Base-by-base conservation (phyloP, 2,113 vertebrate genomes). In the Phyllostomus hastatus region DNA sequence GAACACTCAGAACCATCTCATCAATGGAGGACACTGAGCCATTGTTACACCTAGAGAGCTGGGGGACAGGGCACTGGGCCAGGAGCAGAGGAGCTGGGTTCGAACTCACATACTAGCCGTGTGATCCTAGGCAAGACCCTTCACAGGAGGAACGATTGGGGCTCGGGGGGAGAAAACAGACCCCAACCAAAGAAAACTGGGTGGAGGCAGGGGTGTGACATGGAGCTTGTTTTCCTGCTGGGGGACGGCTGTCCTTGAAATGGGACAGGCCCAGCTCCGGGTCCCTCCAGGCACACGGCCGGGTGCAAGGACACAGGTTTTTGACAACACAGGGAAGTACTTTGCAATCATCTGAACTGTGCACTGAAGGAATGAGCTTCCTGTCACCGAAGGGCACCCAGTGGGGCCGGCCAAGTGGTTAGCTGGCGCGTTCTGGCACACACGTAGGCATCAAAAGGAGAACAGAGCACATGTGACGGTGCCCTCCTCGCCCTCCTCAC, bases 191-290 rank as follows among this genome's bases (percentile, higher is more conserved):
- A 38, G 82, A 59, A 14, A 57, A 12, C 35, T 2, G 4, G 61
- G n/a, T 31, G 0, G 46, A 10, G 7, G 33, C 41, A 10, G 19
- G 15, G 4, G 22, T 0, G 24, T 8, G 5, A 3, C 1, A 0
- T 1, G 31, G 17, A 31, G 19, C 17, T 31, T 24, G 26, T 85
- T n/a, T 64, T 46, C 43, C 46, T 11, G 35, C 14, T 22, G 57
- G 46, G 12, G 59, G 28, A 80, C 54, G 26, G n/a, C 54, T 72
- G 41, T 57, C 48, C 35, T 67, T 19, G 35, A 35, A 67, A 35
- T 20, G 59, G n/a, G 46, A 11, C 33, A 43, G 64, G 12, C 14
- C 38, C 33, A 1, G 0, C 43, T 81, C 54, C 33, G 46, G n/a
- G 67, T 24, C 52, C 46, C 43, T n/a, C 31, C 28, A 35, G 54